Evolutionary conservation across 2,888 invertebrate genomes (phyloP).

Genomic region (Escarpia spicata): DNA sequence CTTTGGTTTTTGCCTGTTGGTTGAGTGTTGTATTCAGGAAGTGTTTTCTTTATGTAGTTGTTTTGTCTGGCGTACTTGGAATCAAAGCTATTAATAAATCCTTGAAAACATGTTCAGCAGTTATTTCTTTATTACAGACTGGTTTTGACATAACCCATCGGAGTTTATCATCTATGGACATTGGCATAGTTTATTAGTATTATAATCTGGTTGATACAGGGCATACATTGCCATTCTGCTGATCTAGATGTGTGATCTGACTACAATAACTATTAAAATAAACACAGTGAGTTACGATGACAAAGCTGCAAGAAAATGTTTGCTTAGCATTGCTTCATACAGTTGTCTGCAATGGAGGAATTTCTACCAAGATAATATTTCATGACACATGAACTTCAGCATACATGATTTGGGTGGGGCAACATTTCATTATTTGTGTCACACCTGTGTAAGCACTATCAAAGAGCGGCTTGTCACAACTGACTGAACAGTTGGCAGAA

Average conservation of each 20-base stretch:
- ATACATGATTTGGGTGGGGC: background rate
- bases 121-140: too few relatives aligned
- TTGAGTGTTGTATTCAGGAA: too few relatives aligned
- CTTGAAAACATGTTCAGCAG: background rate
- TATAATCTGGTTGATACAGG: background rate
- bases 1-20: too few relatives aligned
- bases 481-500: background rate
- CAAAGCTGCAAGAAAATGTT: background rate
- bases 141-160: background rate
- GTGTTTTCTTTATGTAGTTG: too few relatives aligned
- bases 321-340: background rate
- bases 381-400: background rate
- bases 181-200: background rate
- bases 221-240: background rate
- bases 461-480: background rate
- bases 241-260: background rate
- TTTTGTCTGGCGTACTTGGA: too few relatives aligned
- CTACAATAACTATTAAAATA: background rate
- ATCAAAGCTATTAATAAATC: background rate
- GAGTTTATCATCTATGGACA: background rate
- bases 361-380: background rate
- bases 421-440: slow-evolving; percentile 6
- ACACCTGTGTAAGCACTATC: slow-evolving; percentile 16
- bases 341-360: background rate
- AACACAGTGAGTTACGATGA: background rate